Percentiles rank a stretch among this genome's conserved stretches.
Evolutionary conservation across 2,113 vertebrate genomes (phyloP).

Genomic region (Myiozetetes cayanensis): DNA sequence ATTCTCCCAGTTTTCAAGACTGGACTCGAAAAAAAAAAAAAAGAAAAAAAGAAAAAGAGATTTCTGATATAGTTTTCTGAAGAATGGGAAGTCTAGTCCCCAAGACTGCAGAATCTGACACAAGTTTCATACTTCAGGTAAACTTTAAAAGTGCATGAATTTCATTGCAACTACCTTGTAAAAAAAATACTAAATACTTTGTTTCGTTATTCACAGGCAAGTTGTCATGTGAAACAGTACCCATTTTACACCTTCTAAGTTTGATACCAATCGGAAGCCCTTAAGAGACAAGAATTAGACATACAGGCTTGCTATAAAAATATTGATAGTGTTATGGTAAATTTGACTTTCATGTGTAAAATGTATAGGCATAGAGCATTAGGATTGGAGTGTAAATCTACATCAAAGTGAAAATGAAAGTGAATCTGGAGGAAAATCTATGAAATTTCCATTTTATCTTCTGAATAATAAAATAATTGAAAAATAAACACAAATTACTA

Average conservation of each 20-base stretch:
- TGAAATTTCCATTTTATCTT: background rate
- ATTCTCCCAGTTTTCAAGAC: background rate
- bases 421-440: background rate
- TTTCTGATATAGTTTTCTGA: background rate
- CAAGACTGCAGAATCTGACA: background rate
- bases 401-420: background rate
- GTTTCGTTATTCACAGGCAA: background rate
- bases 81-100: background rate
- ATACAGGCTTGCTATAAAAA: background rate
- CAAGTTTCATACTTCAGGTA: background rate
- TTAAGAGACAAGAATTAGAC: background rate
- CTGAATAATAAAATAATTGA: no score
- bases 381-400: background rate
- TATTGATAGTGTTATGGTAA: background rate
- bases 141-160: background rate
- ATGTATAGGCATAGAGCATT: background rate
- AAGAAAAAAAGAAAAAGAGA: background rate
- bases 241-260: background rate
- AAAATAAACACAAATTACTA: background rate
- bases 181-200: background rate
- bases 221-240: background rate
- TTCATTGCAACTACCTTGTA: background rate
- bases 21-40: background rate
- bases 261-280: background rate
- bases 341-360: background rate